Base-by-base conservation (phyloP, 2,888 invertebrate species). In the Cylindroiulus punctatus region DNA sequence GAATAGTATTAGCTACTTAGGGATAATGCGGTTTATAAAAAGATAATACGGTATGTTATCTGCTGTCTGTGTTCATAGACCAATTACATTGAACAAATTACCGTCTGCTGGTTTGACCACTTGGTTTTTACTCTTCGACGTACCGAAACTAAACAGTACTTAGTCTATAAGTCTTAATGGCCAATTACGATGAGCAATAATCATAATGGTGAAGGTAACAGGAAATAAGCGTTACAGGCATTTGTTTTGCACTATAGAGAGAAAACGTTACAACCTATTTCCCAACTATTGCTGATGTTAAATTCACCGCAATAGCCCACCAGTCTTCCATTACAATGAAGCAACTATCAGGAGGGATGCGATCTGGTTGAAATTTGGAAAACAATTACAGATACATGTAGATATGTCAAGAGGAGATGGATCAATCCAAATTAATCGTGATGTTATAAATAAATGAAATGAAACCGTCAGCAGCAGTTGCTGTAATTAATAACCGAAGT, bases 241-340 rank as follows among this genome's bases (percentile, higher is more conserved):
- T 47, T 47, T 47, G 17, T 47, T 47, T 47, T 47, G 22, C 22
- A 65, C 65, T 8, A n/a, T n/a, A n/a, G n/a, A n/a, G n/a, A 65
- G 65, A 65, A 65, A 65, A 26, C 22, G 65, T 65, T 22, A 65
- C 26, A 65, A 26, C 65, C 65, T 65, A 65, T 65, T 65, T 65
- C 65, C 26, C 65, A 65, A 26, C 7, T 65, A 65, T 22, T 7
- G 5, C 8, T 26, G 8, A 65, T 65, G 0, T 8, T 65, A 65
- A 65, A 26, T 22, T 8, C 65, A 65, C 26, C 26, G 26, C 65
- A 65, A 10, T 4, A 36, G 36, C 36, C 36, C 36, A 36, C 36
- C 7, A 8, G 19, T n/a, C 5, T 17, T 52, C 0, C n/a, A 52
- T 1, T n/a, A 52, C n/a, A 52, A 14, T 19, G 5, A 19, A 52